Evolutionary conservation across 2,113 vertebrate genomes (phyloP).

Genomic region (Cinclus mexicanus): DNA sequence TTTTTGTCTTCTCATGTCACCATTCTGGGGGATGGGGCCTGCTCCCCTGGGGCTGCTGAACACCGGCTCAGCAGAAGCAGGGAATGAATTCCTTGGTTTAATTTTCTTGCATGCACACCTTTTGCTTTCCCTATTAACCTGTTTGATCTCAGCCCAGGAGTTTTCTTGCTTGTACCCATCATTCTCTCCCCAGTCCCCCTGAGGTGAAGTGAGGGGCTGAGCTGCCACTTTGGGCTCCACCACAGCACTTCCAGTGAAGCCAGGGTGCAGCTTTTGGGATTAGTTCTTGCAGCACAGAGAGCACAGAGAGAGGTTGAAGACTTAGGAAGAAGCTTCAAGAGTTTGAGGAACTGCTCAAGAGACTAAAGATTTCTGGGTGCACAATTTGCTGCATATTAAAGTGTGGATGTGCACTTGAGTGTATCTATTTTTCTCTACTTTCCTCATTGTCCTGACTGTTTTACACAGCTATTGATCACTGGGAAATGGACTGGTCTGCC

Average conservation of each 20-base stretch:
- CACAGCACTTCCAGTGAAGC: background rate
- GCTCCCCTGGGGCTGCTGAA: background rate
- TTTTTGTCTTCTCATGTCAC: background rate
- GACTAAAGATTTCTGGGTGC: background rate
- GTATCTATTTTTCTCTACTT: background rate
- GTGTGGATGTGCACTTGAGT: background rate
- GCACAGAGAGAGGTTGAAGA: background rate
- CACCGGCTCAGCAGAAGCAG: background rate
- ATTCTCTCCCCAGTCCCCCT: background rate
- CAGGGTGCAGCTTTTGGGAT: background rate
- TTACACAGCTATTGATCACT: background rate
- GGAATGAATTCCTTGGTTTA: background rate
- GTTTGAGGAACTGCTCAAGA: background rate
- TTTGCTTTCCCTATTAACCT: background rate
- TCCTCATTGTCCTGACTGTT: background rate
- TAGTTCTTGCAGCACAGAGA: background rate
- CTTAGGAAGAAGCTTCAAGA: background rate
- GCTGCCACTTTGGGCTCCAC: background rate
- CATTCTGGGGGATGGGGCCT: fast-evolving
- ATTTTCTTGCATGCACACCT: background rate
- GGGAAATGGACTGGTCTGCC: background rate
- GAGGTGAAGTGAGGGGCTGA: background rate
- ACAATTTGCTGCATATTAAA: background rate
- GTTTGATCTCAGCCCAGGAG: background rate
- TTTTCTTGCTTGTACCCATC: background rate